phyloP scores from a whole-genome alignment of 2,888 invertebrate genomes.

The Tiphia femorata region DNA sequence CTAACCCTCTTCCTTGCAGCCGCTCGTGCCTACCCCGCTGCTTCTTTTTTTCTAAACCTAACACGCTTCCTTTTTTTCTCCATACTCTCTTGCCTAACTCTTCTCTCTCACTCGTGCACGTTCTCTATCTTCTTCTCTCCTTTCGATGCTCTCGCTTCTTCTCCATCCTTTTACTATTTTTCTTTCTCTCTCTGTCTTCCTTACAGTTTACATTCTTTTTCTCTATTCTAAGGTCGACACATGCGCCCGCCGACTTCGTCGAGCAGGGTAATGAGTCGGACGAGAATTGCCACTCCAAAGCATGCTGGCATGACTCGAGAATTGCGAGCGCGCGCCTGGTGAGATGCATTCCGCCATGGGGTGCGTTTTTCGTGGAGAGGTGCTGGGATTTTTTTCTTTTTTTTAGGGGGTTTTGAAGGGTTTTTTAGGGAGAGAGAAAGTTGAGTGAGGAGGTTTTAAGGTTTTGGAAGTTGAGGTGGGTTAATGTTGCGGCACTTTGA shows the following conservation, averaged over 20 bases:
- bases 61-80: constrained; percentile 18
- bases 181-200: not conserved
- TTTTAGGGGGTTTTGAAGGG: no score
- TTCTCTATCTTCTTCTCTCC: constrained; percentile 3
- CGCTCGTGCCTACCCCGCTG: constrained; percentile 25
- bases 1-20: constrained; percentile 27
- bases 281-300: constrained; percentile 36
- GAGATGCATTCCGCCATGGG: not conserved
- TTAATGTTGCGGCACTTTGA: no score
- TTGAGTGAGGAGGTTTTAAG: no score
- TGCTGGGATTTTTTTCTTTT: no score
- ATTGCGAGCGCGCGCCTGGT: no score
- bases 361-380: not conserved
- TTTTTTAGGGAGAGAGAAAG: no score
- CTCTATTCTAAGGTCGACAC: no score
- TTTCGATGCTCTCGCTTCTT: not conserved
- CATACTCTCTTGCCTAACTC: no score
- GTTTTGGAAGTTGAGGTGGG: no score
- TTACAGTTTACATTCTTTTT: not conserved
- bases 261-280: constrained; percentile 44
- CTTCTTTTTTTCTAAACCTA: constrained; percentile 23
- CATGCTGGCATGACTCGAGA: constrained; percentile 15
- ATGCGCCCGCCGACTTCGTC: constrained; percentile 14
- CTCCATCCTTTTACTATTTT: not conserved
- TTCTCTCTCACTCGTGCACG: no score